Conservation (phyloP, 2,888 invertebrate genomes). For the Euplagia quadripunctaria region DNA sequence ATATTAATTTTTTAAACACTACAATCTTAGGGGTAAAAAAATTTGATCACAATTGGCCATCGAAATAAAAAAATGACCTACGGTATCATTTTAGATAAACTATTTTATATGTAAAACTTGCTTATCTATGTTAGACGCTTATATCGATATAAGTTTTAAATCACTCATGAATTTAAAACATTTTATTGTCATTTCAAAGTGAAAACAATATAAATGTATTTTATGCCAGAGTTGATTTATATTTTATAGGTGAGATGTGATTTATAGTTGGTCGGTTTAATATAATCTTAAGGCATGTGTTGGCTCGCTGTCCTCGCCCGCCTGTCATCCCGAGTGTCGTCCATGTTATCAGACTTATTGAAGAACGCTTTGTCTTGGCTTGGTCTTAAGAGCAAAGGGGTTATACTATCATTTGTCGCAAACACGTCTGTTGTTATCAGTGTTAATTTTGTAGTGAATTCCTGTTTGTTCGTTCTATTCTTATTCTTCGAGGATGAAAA, state of each 20-base stretch:
- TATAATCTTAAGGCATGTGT: slow-evolving; percentile 71
- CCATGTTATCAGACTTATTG: slow-evolving; percentile 40
- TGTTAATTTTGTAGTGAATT: not conserved
- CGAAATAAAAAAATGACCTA: slow-evolving; percentile 68
- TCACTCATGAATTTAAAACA: slow-evolving; percentile 83
- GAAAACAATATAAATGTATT: slow-evolving; percentile 87
- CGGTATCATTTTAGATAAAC: slow-evolving; percentile 64
- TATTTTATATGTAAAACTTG: slow-evolving; percentile 58
- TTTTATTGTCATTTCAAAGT: slow-evolving; percentile 84
- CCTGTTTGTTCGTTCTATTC: not conserved
- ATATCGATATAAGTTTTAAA: slow-evolving; percentile 76
- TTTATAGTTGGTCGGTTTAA: slow-evolving; percentile 79
- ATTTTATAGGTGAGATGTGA: slow-evolving; percentile 84
- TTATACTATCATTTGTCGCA: slow-evolving; percentile 12
- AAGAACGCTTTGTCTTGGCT: slow-evolving; percentile 25
- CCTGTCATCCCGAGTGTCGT: slow-evolving; percentile 46
- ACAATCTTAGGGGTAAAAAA: slow-evolving; percentile 48
- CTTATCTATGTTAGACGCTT: slow-evolving; percentile 65
- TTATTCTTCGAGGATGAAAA: too few relatives aligned
- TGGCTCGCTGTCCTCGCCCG: slow-evolving; percentile 44
- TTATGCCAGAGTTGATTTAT: slow-evolving; percentile 84
- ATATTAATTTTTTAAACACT: not conserved
- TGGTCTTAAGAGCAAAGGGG: slow-evolving; percentile 15
- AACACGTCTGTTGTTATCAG: not conserved
- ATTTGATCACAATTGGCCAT: slow-evolving; percentile 58